A percentile compares a stretch with the other conserved stretches of the same genome.
Evolutionary conservation across 2,888 invertebrate genomes (phyloP).

Genomic region (Tiliacea citrago): DNA sequence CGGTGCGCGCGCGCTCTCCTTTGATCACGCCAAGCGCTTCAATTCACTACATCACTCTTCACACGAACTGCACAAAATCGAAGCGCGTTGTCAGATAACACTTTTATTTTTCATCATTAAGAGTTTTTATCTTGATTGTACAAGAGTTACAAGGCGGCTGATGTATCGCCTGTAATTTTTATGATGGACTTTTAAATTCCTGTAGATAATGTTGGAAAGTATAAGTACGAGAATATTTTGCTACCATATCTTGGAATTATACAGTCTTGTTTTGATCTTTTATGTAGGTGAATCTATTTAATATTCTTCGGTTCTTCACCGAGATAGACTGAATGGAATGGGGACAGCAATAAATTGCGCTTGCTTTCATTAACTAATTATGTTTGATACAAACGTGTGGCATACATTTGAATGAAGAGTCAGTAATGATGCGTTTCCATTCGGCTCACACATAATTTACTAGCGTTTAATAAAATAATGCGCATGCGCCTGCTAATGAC

Average conservation of each 20-base stretch:
- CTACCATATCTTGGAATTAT: constrained; percentile 49
- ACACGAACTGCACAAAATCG: constrained; percentile 70
- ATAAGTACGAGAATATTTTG: constrained; percentile 28
- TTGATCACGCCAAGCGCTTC: constrained; percentile 80
- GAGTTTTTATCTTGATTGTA: constrained; percentile 66
- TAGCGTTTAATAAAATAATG: constrained; percentile 65
- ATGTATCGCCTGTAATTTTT: constrained; percentile 65
- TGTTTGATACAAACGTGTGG: constrained; percentile 54
- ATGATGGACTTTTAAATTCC: constrained; percentile 72
- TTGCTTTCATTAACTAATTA: constrained; percentile 61
- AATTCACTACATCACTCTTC: constrained; percentile 73
- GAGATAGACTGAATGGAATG: constrained; percentile 26
- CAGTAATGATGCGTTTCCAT: constrained; percentile 58
- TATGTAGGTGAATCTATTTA: constrained; percentile 8
- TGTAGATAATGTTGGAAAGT: constrained; percentile 65
- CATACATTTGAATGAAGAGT: constrained; percentile 44
- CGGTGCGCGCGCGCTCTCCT: constrained; percentile 80
- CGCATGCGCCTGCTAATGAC: constrained; percentile 64
- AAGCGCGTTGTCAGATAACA: constrained; percentile 53
- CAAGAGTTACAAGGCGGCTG: constrained; percentile 60
- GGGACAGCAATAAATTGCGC: constrained; percentile 38
- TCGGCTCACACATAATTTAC: constrained; percentile 62
- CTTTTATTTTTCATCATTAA: constrained; percentile 62
- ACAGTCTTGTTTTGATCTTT: constrained; percentile 44
- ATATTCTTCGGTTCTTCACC: constrained; percentile 19